Evolutionary conservation across 2,797 vertebrate species (phyloP).

Genomic region (Antrozous pallidus): DNA sequence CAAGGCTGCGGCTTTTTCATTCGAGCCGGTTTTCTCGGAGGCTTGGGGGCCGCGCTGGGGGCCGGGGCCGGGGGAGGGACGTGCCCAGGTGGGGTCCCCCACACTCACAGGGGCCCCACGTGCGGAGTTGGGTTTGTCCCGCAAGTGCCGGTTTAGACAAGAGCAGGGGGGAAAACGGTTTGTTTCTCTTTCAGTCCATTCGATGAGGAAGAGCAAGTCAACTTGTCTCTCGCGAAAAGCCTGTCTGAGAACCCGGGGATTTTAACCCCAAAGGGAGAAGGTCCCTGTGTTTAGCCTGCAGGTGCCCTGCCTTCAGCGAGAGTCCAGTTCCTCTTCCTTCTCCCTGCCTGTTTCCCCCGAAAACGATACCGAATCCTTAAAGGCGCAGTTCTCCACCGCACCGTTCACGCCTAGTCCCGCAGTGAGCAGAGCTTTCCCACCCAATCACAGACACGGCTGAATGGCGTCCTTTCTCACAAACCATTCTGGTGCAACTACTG

Average conservation of each 20-base stretch:
- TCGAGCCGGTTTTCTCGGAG: rapidly evolving
- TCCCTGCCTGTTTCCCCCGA: background rate
- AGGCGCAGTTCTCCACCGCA: background rate
- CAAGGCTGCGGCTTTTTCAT: background rate
- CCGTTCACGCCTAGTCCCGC: background rate
- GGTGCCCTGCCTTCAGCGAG: background rate
- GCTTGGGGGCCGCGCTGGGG: background rate
- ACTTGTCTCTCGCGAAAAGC: background rate
- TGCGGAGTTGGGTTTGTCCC: background rate
- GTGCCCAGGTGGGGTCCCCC: too few relatives aligned
- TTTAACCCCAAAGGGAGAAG: background rate
- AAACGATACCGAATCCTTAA: background rate
- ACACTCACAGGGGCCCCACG: rapidly evolving
- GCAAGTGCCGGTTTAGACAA: background rate
- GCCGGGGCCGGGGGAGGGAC: rapidly evolving
- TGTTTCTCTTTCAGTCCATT: constrained; percentile 17
- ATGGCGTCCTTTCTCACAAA: background rate
- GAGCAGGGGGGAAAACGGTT: background rate
- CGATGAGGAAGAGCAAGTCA: constrained; percentile 34
- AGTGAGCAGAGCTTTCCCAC: background rate
- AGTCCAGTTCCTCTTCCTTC: background rate
- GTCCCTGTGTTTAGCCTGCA: background rate
- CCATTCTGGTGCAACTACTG: background rate
- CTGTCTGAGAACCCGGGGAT: constrained; percentile 36
- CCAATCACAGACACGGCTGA: background rate